These are phyloP conservation scores for Mallateleia sp. DNA, from an alignment of 2,888 invertebrate species.

Conservation along the genomic window DNA sequence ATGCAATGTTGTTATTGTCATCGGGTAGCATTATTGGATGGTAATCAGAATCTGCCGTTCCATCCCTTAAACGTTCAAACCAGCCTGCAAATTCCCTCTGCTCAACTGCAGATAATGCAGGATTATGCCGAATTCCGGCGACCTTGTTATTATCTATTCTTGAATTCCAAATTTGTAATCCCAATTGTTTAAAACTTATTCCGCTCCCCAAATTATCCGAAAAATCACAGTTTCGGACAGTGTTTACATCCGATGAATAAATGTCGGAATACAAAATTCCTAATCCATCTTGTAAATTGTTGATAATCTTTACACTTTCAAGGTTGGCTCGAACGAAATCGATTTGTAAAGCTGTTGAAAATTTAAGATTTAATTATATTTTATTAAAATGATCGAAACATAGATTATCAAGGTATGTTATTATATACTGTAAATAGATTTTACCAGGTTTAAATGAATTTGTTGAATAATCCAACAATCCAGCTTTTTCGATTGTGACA, in stretches of 20 bases:
- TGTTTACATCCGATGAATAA: constrained; percentile 95
- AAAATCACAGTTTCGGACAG: constrained; percentile 96
- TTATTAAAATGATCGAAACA: too few relatives aligned
- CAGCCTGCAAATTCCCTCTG: constrained; percentile 98
- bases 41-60: constrained; percentile 93
- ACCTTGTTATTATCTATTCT: constrained; percentile 95
- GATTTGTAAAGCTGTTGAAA: constrained; percentile 93
- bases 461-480: constrained; percentile 97
- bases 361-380: background rate
- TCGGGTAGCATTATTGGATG: constrained; percentile 94
- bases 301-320: constrained; percentile 94
- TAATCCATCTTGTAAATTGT: constrained; percentile 98
- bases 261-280: constrained; percentile 98
- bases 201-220: constrained; percentile 96
- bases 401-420: too few relatives aligned
- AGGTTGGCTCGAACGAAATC: constrained; percentile 96
- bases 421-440: too few relatives aligned
- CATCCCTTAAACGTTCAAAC: constrained; percentile 94
- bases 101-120: constrained; percentile 95
- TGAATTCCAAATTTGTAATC: constrained; percentile 94
- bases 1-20: constrained; percentile 90
- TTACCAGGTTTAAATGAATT: constrained; percentile 94
- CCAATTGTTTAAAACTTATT: constrained; percentile 96
- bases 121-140: constrained; percentile 98
- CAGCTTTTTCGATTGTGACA: constrained; percentile 97